These are phyloP conservation scores for Brachionus paranguensis DNA, from an alignment of 1,140 invertebrate genomes.

Conservation along the genomic window DNA sequence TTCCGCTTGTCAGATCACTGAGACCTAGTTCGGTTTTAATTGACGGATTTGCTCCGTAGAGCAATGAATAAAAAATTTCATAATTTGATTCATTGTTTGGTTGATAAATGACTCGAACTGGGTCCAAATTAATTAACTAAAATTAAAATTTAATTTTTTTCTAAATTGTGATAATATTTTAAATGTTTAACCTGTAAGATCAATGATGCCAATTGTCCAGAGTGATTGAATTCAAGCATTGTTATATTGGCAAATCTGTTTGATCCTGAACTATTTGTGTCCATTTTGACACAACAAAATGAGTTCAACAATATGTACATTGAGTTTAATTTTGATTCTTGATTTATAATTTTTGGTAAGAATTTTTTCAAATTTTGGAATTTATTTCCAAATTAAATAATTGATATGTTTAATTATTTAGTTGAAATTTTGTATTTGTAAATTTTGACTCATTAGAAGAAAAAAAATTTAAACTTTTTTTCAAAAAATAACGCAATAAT, in stretches of 20 bases:
- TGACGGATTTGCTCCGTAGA: constrained; percentile 64
- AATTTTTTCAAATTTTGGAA: too few relatives aligned
- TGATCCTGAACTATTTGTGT: constrained; percentile 64
- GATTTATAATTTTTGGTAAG: too few relatives aligned
- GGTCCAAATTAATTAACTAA: constrained; percentile 68
- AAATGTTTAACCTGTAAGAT: constrained; percentile 68
- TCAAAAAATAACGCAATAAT: too few relatives aligned
- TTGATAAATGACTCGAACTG: constrained; percentile 65
- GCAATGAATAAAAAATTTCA: constrained; percentile 72
- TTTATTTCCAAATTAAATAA: too few relatives aligned
- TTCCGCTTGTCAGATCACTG: background rate
- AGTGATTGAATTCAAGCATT: constrained; percentile 83
- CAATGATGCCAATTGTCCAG: constrained; percentile 76
- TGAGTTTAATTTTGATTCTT: constrained; percentile 74
- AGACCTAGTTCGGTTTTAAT: background rate
- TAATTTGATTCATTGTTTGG: constrained; percentile 70
- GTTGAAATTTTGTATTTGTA: too few relatives aligned
- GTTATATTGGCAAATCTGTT: constrained; percentile 80
- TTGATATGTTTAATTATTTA: too few relatives aligned
- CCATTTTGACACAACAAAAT: constrained; percentile 79
- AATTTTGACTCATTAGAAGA: too few relatives aligned
- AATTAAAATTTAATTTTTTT: too few relatives aligned
- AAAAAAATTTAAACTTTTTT: too few relatives aligned
- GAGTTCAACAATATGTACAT: constrained; percentile 75
- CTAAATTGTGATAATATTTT: constrained; percentile 42